These are phyloP conservation scores for Taxidea taxus DNA, from an alignment of 2,113 vertebrate genomes.

Conservation along the genomic window DNA sequence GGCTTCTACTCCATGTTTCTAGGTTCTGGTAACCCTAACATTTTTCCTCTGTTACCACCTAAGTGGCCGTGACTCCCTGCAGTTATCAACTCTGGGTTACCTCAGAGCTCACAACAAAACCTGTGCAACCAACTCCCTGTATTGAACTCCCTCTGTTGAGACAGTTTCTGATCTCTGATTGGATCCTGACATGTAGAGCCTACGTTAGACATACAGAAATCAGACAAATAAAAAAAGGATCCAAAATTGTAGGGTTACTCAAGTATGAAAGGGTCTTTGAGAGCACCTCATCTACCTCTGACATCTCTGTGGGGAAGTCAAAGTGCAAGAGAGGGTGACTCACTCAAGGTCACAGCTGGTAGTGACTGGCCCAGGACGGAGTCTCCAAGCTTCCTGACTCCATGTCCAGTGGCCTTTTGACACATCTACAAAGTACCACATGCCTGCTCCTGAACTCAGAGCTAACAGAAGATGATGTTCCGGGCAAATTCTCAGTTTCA, in stretches of 20 bases:
- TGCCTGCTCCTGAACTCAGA: neutral
- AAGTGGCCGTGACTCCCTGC: neutral
- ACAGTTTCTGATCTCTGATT: neutral
- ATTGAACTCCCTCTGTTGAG: neutral
- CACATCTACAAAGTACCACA: neutral
- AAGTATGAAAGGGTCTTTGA: neutral
- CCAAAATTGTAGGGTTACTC: neutral
- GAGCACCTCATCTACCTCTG: neutral
- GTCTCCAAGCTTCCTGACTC: neutral
- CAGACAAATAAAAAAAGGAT: neutral
- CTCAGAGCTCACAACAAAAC: neutral
- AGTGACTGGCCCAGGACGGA: neutral
- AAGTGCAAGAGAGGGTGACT: neutral
- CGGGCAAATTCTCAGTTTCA: neutral
- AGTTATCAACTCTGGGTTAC: neutral
- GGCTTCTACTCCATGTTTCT: neutral
- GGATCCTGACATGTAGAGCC: neutral
- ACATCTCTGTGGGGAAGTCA: neutral
- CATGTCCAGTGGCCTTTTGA: neutral
- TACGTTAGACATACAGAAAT: neutral
- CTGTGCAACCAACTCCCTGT: neutral
- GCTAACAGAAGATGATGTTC: neutral
- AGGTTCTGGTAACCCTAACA: neutral
- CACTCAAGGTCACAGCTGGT: neutral
- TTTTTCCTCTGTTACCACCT: neutral